phyloP scores from a whole-genome alignment of 2,888 invertebrate genomes.

The Melanchra persicariae region DNA sequence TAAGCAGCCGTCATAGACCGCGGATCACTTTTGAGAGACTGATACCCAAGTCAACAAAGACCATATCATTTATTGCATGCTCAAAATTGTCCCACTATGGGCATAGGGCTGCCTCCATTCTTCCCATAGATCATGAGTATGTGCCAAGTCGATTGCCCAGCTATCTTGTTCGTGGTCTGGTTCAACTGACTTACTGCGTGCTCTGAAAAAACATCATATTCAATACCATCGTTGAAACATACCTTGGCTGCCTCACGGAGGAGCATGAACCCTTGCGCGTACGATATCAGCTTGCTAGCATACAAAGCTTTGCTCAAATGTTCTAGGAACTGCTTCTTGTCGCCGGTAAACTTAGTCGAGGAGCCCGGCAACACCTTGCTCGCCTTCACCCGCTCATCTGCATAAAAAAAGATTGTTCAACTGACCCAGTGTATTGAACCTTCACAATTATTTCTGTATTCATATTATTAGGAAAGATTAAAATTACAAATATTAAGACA shows the following conservation, averaged over 20 bases:
- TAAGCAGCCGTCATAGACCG: not conserved
- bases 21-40: not conserved
- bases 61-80: not conserved
- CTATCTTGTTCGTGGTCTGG: not conserved
- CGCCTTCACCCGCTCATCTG: slow-evolving; percentile 95
- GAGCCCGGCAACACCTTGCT: slow-evolving; percentile 94
- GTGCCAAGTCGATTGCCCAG: not conserved
- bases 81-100: not conserved
- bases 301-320: slow-evolving; percentile 97
- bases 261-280: slow-evolving; percentile 99
- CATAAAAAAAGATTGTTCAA: slow-evolving; percentile 11
- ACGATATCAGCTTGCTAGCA: slow-evolving; percentile 99
- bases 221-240: slow-evolving; percentile 13
- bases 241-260: slow-evolving; percentile 97
- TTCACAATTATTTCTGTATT: not conserved
- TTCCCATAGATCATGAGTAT: not conserved
- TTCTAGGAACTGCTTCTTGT: slow-evolving; percentile 95
- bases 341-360: slow-evolving; percentile 91
- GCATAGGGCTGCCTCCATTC: not conserved
- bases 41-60: too few species aligned
- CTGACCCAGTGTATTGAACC: not conserved
- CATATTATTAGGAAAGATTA: too few species aligned
- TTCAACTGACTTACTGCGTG: too few species aligned
- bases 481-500: too few species aligned
- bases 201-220: not conserved